These are phyloP conservation scores for Chrysomela aeneicollis DNA, from an alignment of 2,888 invertebrate genomes.

Conservation along the genomic window DNA sequence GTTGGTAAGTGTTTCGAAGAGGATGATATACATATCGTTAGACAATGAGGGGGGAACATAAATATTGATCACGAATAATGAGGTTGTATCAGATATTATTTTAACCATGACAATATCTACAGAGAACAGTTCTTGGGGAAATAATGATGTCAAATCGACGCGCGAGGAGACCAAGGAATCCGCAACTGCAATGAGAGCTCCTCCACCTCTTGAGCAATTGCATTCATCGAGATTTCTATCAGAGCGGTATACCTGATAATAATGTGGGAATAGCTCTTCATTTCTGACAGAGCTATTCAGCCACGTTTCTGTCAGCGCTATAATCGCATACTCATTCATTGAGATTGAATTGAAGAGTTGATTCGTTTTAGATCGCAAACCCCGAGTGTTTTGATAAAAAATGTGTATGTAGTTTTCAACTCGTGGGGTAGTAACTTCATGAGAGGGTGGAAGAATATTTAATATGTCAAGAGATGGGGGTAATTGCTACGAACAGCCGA, in stretches of 20 bases:
- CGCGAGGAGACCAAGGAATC: slow-evolving; percentile 4
- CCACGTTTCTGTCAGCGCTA: slow-evolving; percentile 11
- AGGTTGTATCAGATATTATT: background rate
- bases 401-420: background rate
- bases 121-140: background rate
- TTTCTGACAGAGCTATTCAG: slow-evolving; percentile 3
- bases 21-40: background rate
- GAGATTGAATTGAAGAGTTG: background rate
- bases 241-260: no score
- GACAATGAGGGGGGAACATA: slow-evolving; percentile 8
- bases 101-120: background rate
- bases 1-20: slow-evolving; percentile 13
- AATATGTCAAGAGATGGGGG: background rate
- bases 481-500: slow-evolving; percentile 13
- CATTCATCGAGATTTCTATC: slow-evolving; percentile 4
- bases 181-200: slow-evolving; percentile 10
- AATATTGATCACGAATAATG: slow-evolving; percentile 1
- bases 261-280: no score
- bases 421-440: slow-evolving; percentile 5
- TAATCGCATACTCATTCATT: background rate
- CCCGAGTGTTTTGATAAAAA: slow-evolving; percentile 11
- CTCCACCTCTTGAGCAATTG: slow-evolving; percentile 10
- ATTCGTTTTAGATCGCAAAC: slow-evolving; percentile 4
- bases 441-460: background rate
- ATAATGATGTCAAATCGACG: background rate